phyloP scores from a whole-genome alignment of 2,113 vertebrate species.

The Turnix velox region DNA sequence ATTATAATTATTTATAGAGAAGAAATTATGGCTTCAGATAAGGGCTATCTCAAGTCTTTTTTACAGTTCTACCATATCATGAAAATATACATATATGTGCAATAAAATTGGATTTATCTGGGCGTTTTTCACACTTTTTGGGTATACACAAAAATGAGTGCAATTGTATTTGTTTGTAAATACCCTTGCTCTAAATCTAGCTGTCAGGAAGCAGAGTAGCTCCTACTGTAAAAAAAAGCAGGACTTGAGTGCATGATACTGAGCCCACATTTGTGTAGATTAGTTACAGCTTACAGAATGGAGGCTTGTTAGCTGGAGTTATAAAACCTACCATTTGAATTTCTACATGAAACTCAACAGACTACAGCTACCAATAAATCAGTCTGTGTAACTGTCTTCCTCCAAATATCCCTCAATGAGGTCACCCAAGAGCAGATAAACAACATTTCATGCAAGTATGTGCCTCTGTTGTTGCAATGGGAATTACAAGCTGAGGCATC shows the following conservation, averaged over 20 bases:
- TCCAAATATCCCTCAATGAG: constrained; percentile 15
- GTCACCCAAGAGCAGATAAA: constrained; percentile 45
- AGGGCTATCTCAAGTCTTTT: background rate
- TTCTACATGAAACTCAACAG: background rate
- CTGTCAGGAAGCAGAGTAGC: background rate
- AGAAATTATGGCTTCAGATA: background rate
- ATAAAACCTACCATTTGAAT: background rate
- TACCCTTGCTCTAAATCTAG: background rate
- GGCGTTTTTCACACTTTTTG: background rate
- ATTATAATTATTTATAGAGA: background rate
- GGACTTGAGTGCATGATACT: background rate
- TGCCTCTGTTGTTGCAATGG: constrained; percentile 21
- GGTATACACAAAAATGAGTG: background rate
- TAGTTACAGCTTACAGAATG: background rate
- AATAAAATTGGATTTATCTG: background rate
- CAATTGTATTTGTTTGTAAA: background rate
- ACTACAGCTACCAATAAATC: constrained; percentile 24
- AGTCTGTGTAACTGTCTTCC: background rate
- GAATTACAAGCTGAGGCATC: constrained; percentile 26
- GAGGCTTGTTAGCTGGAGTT: background rate
- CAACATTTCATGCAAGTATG: constrained; percentile 3
- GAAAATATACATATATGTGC: background rate
- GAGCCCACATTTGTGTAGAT: background rate
- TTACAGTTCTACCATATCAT: background rate
- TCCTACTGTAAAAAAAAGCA: background rate